Base-by-base conservation (phyloP, 2,888 invertebrate genomes). In the Drosophila kanekoi region DNA sequence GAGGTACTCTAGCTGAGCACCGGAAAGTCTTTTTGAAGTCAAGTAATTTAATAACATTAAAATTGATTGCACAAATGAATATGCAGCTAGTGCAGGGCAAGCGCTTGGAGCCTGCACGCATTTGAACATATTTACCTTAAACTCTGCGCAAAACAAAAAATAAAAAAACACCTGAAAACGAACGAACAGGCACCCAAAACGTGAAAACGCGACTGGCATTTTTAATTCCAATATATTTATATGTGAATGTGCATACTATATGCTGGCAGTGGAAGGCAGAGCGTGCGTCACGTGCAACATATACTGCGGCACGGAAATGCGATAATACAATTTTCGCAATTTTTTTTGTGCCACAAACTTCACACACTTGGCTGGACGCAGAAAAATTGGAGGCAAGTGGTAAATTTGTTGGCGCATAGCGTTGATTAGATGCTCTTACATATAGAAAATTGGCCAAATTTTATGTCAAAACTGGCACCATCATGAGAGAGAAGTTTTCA, bases 131-230 rank as follows among this genome's bases (percentile, higher is more conserved):
- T 53, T 51, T 32, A 32, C 44, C 60, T 45, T 33, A 9, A 20
- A 37, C 35, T 28, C 2, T n/a, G 18, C n/a, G n/a, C n/a, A n/a
- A n/a, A n/a, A n/a, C n/a, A n/a, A n/a, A n/a, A n/a, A n/a, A n/a
- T n/a, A n/a, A n/a, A 11, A 65, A 54, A 18, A 2, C 13, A 14
- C 20, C 35, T 43, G 10, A 11, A 28, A 38, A 14, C 4, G 6
- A 9, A 23, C 11, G n/a, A 54, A 18, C n/a, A 20, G 56, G 13
- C n/a, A 37, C 33, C 58, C 44, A 47, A 89, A 89, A 65, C 61
- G 58, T 37, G 52, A 61, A 72, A 77, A 86, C 86, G 77, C 81
- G 88, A 35, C 53, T 64, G 70, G 86, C 80, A 89, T 89, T 87
- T 83, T 87, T 86, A 89, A 89, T 87, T 77, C 70, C 54, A 77